These are phyloP conservation scores for Tricholaema leucomelas DNA, from an alignment of 2,113 vertebrate genomes.

Conservation along the genomic window DNA sequence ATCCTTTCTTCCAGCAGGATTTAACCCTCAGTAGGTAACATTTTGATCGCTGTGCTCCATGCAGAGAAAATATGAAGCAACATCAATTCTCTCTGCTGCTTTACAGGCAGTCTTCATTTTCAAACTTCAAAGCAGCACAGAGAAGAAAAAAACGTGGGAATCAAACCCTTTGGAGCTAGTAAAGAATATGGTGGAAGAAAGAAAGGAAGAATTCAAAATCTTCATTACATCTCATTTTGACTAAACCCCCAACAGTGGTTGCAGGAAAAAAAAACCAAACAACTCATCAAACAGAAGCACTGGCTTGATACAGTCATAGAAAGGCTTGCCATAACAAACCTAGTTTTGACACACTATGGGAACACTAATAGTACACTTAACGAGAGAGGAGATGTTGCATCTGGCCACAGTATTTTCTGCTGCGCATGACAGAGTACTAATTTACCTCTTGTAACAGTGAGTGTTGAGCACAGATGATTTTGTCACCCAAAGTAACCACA, in stretches of 20 bases:
- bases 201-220: neutral
- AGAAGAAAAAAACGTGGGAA: neutral
- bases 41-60: neutral
- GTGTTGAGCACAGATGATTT: neutral
- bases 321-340: neutral
- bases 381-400: neutral
- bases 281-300: neutral
- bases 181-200: neutral
- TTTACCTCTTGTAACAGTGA: neutral
- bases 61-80: neutral
- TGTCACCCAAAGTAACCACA: constrained; percentile 2
- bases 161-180: neutral
- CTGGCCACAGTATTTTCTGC: neutral
- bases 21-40: neutral
- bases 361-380: neutral
- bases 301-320: neutral
- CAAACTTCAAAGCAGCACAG: neutral
- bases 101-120: neutral
- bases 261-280: neutral
- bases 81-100: neutral
- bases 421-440: neutral
- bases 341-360: neutral
- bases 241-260: neutral
- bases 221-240: neutral
- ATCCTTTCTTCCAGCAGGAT: neutral